A percentile compares a stretch with the other conserved stretches of the same genome.
phyloP scores from a whole-genome alignment of 1,140 invertebrate species.

The Cydia strobilella region DNA sequence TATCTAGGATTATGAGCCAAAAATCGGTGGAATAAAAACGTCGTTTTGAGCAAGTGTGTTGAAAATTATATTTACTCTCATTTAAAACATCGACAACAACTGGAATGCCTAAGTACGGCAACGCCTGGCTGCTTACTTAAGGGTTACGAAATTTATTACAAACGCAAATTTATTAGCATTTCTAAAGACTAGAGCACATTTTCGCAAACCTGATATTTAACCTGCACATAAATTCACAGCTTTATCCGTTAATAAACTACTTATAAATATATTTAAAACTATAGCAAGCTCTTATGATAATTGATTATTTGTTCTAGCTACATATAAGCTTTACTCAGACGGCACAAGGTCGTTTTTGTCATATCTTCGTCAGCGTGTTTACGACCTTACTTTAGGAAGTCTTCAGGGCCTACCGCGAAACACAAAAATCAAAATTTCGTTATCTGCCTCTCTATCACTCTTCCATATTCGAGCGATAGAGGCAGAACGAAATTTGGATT shows the following conservation, averaged over 20 bases:
- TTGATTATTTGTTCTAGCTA: not conserved
- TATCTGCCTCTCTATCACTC: too few relatives aligned
- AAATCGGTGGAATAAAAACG: too few relatives aligned
- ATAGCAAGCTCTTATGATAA: not conserved
- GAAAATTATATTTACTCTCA: slow-evolving; percentile 22
- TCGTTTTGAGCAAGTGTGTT: too few relatives aligned
- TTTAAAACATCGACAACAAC: slow-evolving; percentile 12
- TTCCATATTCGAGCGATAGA: too few relatives aligned
- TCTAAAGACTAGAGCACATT: slow-evolving; percentile 10
- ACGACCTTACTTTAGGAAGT: not conserved
- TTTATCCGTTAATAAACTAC: not conserved
- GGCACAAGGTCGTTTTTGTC: not conserved
- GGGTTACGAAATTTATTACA: slow-evolving; percentile 28
- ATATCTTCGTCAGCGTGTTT: not conserved
- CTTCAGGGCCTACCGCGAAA: not conserved
- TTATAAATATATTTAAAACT: not conserved
- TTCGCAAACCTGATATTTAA: slow-evolving; percentile 19
- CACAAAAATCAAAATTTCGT: too few relatives aligned
- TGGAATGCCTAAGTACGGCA: slow-evolving; percentile 12
- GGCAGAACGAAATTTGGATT: too few relatives aligned
- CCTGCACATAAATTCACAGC: slow-evolving; percentile 1
- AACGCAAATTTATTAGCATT: slow-evolving; percentile 21
- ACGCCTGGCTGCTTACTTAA: slow-evolving; percentile 11
- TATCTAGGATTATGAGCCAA: too few relatives aligned
- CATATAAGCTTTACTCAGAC: not conserved